phyloP scores from a whole-genome alignment of 2,113 vertebrate genomes.

The Rhegmatorhina hoffmannsi region DNA sequence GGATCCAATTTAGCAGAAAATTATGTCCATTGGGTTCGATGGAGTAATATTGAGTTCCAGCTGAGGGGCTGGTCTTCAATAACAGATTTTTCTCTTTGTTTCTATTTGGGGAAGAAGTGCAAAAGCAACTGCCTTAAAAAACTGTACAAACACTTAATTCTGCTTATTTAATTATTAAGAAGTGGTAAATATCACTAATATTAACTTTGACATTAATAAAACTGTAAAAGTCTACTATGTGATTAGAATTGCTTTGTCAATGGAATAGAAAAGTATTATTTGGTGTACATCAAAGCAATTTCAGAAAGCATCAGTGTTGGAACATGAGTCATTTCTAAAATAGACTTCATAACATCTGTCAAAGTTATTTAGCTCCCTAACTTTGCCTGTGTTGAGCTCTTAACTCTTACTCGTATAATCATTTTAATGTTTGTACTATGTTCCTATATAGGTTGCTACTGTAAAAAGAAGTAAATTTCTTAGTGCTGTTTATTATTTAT shows the following conservation, averaged over 20 bases:
- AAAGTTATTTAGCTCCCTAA: background rate
- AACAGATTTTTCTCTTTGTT: background rate
- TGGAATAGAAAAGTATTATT: background rate
- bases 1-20: background rate
- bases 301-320: background rate
- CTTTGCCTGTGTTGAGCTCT: background rate
- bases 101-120: background rate
- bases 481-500: slow-evolving; percentile 33
- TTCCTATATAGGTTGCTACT: background rate
- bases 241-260: background rate
- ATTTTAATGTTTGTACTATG: background rate
- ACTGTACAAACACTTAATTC: background rate
- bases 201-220: background rate
- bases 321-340: background rate
- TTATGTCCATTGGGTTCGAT: background rate
- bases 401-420: background rate
- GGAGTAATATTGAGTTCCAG: background rate
- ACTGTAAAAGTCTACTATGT: background rate
- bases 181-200: background rate
- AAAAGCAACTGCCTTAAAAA: background rate
- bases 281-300: background rate
- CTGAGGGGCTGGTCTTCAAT: background rate
- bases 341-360: background rate
- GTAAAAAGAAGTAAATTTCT: background rate
- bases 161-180: background rate